Evolutionary conservation across 37 sponge, comb jelly and placozoan genomes (phyloP).

Genomic region (Theonella swinhoei): DNA sequence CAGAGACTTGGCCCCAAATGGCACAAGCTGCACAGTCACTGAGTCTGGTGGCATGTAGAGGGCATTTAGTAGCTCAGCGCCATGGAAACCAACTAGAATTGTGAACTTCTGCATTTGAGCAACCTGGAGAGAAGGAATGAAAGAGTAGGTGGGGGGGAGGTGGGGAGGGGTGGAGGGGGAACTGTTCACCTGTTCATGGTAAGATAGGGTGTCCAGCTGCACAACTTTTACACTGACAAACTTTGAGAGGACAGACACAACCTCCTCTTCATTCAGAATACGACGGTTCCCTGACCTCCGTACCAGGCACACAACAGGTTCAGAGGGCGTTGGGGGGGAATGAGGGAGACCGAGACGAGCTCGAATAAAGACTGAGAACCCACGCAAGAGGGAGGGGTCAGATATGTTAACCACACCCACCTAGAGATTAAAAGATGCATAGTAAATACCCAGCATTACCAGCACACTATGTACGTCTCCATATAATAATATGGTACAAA

Average conservation of each 20-base stretch:
- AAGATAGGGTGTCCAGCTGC: constrained; percentile 36
- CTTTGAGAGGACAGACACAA: constrained; percentile 11
- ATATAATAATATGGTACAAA: too few relatives aligned
- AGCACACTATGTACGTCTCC: too few relatives aligned
- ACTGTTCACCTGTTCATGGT: constrained; percentile 23
- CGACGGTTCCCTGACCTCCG: background rate
- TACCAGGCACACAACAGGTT: constrained; percentile 20
- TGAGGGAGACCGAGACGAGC: constrained; percentile 10
- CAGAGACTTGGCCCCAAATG: constrained; percentile 32
- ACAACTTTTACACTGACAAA: constrained; percentile 14
- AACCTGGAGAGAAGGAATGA: constrained; percentile 6
- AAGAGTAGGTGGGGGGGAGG: background rate
- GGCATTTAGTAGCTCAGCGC: constrained; percentile 46
- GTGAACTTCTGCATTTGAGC: constrained; percentile 32
- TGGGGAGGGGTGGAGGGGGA: background rate
- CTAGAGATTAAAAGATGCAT: background rate
- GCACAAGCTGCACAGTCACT: constrained; percentile 43
- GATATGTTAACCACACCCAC: constrained; percentile 11
- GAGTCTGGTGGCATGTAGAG: constrained; percentile 42
- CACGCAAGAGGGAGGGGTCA: constrained; percentile 5
- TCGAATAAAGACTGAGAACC: constrained; percentile 19
- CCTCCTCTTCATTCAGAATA: constrained; percentile 29
- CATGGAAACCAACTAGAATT: constrained; percentile 58
- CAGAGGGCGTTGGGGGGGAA: constrained; percentile 1
- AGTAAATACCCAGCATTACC: too few relatives aligned